A percentile compares a stretch with the other conserved stretches of the same genome.
Evolutionary conservation across 2,113 vertebrate genomes (phyloP).

Genomic region (Rhadina sibilatrix): DNA sequence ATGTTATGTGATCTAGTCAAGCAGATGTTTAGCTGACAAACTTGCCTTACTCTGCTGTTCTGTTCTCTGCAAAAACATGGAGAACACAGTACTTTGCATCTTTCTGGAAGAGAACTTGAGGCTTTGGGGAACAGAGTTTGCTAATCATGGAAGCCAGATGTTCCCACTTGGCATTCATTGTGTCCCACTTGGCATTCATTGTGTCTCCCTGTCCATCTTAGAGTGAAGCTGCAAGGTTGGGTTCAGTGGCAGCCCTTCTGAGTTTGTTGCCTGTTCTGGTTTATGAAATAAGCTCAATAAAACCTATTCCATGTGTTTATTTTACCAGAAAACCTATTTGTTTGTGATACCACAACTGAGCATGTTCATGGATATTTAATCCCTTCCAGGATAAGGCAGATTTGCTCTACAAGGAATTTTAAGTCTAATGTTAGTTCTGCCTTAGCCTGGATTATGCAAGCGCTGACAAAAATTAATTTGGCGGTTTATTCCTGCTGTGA

Average conservation of each 20-base stretch:
- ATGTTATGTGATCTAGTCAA: neutral
- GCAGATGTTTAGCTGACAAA: neutral
- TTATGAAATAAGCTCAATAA: neutral
- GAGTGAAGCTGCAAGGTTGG: neutral
- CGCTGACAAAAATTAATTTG: neutral
- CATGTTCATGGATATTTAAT: neutral
- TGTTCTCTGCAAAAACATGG: neutral
- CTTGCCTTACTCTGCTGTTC: neutral
- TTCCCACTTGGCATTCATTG: neutral
- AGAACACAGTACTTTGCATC: neutral
- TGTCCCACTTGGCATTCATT: neutral
- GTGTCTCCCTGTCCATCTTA: neutral
- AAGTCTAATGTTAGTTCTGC: neutral
- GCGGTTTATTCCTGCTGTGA: neutral
- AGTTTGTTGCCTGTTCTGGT: neutral
- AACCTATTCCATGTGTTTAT: neutral
- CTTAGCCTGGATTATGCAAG: neutral
- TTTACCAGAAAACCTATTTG: neutral
- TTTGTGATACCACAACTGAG: neutral
- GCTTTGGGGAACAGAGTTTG: neutral
- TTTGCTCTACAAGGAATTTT: neutral
- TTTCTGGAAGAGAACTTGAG: neutral
- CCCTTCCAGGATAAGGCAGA: neutral
- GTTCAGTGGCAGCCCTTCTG: neutral
- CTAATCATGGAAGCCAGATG: neutral